Evolutionary conservation across 2,797 vertebrate species (phyloP).

Genomic region (Australoheros facetus): DNA sequence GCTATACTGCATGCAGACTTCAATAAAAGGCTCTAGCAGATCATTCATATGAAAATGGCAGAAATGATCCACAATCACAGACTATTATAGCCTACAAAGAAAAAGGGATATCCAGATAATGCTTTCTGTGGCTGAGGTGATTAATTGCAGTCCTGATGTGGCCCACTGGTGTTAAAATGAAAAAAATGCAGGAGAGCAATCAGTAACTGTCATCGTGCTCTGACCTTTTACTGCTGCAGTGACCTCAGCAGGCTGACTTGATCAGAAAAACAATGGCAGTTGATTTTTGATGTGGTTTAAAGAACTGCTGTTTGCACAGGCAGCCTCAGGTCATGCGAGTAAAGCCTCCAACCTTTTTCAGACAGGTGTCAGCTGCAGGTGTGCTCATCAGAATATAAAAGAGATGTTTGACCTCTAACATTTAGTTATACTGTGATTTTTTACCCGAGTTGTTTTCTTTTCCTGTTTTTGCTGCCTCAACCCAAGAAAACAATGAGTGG

Average conservation of each 20-base stretch:
- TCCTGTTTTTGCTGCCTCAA: background rate
- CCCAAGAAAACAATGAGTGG: background rate
- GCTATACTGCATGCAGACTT: background rate
- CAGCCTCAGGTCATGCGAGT: background rate
- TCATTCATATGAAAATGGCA: background rate
- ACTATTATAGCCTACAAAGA: background rate
- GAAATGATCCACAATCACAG: background rate
- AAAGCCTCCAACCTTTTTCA: background rate
- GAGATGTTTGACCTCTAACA: background rate
- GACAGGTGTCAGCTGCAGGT: background rate
- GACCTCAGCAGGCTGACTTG: slow-evolving; percentile 1
- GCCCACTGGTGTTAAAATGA: background rate
- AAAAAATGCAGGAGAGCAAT: background rate
- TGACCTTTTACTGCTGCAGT: background rate
- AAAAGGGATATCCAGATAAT: background rate
- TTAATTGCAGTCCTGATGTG: background rate
- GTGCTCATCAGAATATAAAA: background rate
- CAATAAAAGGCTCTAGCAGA: background rate
- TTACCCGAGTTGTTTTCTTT: background rate
- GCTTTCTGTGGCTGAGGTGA: background rate
- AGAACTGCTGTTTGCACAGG: too few species aligned
- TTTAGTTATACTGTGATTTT: background rate
- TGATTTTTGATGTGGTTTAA: background rate
- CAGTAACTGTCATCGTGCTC: background rate
- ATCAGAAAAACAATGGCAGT: background rate